A percentile compares a stretch with the other conserved stretches of the same genome.
These are phyloP conservation scores for Lasius platythorax DNA, from an alignment of 2,888 invertebrate species.

Conservation along the genomic window DNA sequence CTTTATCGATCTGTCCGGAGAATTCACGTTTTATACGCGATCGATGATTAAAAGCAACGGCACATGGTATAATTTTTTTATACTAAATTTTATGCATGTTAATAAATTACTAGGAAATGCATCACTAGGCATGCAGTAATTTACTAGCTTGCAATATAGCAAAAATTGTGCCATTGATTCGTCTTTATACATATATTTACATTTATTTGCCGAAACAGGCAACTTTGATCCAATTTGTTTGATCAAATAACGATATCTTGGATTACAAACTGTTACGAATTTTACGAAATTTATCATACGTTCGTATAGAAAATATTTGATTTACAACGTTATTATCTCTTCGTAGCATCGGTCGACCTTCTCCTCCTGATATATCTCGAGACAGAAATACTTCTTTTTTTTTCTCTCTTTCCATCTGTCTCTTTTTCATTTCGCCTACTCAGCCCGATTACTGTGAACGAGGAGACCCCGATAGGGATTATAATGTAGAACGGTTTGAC, in stretches of 20 bases:
- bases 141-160: background rate
- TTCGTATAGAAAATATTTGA: conserved; percentile 18
- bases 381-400: background rate
- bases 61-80: background rate
- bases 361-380: no score
- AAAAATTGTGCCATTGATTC: background rate
- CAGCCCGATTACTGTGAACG: background rate
- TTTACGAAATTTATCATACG: background rate
- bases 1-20: conserved; percentile 29
- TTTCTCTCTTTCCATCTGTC: background rate
- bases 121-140: background rate
- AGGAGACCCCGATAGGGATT: background rate
- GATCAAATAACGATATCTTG: conserved; percentile 8
- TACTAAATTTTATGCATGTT: background rate
- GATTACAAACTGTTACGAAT: background rate
- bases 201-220: background rate
- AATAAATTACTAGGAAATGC: background rate
- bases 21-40: conserved; percentile 24
- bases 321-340: background rate
- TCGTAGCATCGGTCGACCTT: background rate
- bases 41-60: background rate
- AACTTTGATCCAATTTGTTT: no score
- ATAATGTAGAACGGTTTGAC: background rate
- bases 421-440: conserved; percentile 31
- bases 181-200: background rate